These are phyloP conservation scores for Myotis findleyi DNA, from an alignment of 2,797 vertebrate genomes.

Conservation along the genomic window DNA sequence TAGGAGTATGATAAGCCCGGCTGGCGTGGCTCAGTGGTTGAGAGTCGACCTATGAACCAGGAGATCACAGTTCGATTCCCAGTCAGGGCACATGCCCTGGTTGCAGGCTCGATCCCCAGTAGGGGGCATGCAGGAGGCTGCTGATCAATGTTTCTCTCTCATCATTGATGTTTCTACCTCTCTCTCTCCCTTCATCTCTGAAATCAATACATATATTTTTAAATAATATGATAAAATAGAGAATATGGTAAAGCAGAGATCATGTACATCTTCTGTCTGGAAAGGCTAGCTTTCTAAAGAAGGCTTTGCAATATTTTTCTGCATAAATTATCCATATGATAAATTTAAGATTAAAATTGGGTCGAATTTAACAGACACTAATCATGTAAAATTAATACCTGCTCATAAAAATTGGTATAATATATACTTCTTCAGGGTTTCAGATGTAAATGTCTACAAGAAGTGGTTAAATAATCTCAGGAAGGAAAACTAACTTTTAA, in stretches of 20 bases:
- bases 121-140: too few relatives aligned
- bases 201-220: too few relatives aligned
- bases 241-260: not conserved
- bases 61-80: too few relatives aligned
- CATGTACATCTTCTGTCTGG: not conserved
- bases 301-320: constrained; percentile 59
- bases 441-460: constrained; percentile 34
- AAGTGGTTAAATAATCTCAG: constrained; percentile 63
- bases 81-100: too few relatives aligned
- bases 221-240: constrained; percentile 2
- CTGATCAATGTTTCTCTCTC: too few relatives aligned
- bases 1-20: not conserved
- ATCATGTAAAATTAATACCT: constrained; percentile 59
- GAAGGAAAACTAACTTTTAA: constrained; percentile 69
- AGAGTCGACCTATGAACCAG: too few relatives aligned
- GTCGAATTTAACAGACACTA: constrained; percentile 14
- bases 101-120: too few relatives aligned
- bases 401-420: constrained; percentile 57
- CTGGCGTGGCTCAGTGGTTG: too few relatives aligned
- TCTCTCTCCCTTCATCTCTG: too few relatives aligned
- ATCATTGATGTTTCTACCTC: too few relatives aligned
- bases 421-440: constrained; percentile 23
- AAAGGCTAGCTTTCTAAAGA: constrained; percentile 42
- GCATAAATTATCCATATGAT: constrained; percentile 50
- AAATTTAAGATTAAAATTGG: constrained; percentile 56